Evolutionary conservation across 2,888 invertebrate species (phyloP).

Genomic region (Acanthococcus lagerstroemiae): DNA sequence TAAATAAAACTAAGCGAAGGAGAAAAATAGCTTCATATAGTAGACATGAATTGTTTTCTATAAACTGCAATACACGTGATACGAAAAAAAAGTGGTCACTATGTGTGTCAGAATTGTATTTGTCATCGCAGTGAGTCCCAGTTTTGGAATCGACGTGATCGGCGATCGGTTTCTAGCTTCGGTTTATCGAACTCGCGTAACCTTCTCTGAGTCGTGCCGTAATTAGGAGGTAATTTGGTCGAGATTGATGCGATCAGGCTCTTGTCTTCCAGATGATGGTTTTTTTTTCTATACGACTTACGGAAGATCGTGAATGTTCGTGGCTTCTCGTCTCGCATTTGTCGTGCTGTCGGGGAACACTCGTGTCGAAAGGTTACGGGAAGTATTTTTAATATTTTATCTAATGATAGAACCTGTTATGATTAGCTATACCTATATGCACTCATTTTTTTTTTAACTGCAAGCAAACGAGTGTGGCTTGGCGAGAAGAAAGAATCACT

Average conservation of each 20-base stretch:
- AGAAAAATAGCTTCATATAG: background rate
- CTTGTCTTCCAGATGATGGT: background rate
- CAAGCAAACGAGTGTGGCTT: too few relatives aligned
- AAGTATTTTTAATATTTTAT: too few relatives aligned
- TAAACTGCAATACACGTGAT: constrained; percentile 9
- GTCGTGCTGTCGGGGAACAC: too few relatives aligned
- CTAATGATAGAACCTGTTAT: too few relatives aligned
- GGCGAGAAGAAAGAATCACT: too few relatives aligned
- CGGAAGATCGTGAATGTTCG: too few relatives aligned
- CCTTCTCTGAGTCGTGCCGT: background rate
- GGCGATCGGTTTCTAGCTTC: background rate
- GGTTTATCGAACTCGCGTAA: constrained; percentile 1
- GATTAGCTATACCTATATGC: too few relatives aligned
- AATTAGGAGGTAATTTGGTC: background rate
- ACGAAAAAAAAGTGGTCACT: constrained; percentile 13
- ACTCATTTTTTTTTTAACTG: too few relatives aligned
- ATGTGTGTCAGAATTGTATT: constrained; percentile 24
- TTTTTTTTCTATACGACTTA: too few relatives aligned
- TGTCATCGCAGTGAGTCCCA: constrained; percentile 21
- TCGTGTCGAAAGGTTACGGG: too few relatives aligned
- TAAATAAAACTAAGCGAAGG: background rate
- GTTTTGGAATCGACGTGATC: constrained; percentile 19
- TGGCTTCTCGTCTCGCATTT: too few relatives aligned
- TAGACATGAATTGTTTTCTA: background rate
- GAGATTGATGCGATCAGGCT: background rate